Base-by-base conservation (phyloP, 2,797 vertebrate genomes). In the Zalophus californianus region DNA sequence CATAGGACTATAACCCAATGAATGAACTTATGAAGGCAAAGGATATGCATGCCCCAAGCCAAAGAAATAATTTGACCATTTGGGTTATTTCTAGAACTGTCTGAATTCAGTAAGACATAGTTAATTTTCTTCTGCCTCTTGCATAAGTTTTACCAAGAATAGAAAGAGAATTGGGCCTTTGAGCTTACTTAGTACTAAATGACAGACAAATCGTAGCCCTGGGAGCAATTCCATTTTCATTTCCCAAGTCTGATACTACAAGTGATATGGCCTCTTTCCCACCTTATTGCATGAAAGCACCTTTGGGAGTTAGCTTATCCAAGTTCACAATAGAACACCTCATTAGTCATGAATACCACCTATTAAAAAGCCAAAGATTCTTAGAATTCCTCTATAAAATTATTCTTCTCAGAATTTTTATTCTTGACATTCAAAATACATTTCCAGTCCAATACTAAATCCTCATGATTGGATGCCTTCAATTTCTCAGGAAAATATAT, bases 301-400 rank as follows among this genome's bases (percentile, higher is more conserved):
- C 58, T 82, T 38, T 10, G 62, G 87, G 92, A 88, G 5, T 44
- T 60, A 29, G 21, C 12, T 68, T 54, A 52, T 94, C 97, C 97
- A 96, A 86, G 75, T 83, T 89, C 85, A 86, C 72, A 68, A 44
- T 7, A 50, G 86, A 92, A 88, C 92, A 96, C 72, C 23, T 94
- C 96, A 95, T 97, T 79, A 18, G 62, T 96, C 96, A 95, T 5
- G 18, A 95, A 73, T 56, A 92, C 88, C 79, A 89, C 94, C 93
- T 89, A 58, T 50, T 21, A 73, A 75, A 94, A 92, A 86, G 54
- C 29, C 32, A 16, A 23, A 89, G 86, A 72, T 90, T 80, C 87
- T 88, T 70, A 87, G 66, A 90, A 96, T 94, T 93, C 75, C 56
- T 93, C 94, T 78, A 7, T 70, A 72, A 80, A 90, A 95, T 75